Evolutionary conservation across 2,888 invertebrate genomes (phyloP), one percentile per base, ranked within the genome.

Genomic region (Cancer borealis): DNA sequence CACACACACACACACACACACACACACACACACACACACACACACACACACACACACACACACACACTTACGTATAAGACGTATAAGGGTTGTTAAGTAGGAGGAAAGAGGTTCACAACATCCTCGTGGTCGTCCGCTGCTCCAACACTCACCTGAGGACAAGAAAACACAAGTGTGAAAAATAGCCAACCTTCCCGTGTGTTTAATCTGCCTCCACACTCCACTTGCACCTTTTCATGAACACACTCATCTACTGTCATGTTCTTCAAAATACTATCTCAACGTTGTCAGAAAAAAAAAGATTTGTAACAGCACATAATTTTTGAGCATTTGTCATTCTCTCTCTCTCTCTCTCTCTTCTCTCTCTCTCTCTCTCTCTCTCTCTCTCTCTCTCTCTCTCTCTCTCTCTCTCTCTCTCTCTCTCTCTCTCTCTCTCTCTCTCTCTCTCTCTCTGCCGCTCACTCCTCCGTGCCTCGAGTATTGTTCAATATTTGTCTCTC

Each of bases 381-480:
- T 79, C 79, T 79, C 79, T 79, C 79, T 79, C 79, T 79, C 79
- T 79, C 79, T 79, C 79, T 79, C 79, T 79, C 79, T 30, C 30
- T 30, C 30, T 73, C 73, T 73, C 73, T 73, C 73, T 73, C 73
- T 73, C 73, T 73, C 89, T 89, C 46, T 46, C 49, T 46, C 89
- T 49, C 46, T 89, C 49, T 89, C 46, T 49, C 49, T 49, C 49
- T 89, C 49, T 49, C 26, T 89, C 49, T 89, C 46, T 89, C 45
- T 73, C 73, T 88, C 49, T 88, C 88, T 89, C 49, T 49, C 89
- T n/a, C 17, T 46, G 47, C 47, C 49, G 26, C 79, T 79, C 26
- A 10, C 30, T 10, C 79, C 30, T 30, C 30, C 30, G 5, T 30
- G 26, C 79, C 30, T 79, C 79, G 26, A 30, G 26, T 30, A 30